Percentiles rank a stretch among this genome's conserved stretches.
phyloP scores from a whole-genome alignment of 2,888 invertebrate genomes.

The Oxycera nigricornis region DNA sequence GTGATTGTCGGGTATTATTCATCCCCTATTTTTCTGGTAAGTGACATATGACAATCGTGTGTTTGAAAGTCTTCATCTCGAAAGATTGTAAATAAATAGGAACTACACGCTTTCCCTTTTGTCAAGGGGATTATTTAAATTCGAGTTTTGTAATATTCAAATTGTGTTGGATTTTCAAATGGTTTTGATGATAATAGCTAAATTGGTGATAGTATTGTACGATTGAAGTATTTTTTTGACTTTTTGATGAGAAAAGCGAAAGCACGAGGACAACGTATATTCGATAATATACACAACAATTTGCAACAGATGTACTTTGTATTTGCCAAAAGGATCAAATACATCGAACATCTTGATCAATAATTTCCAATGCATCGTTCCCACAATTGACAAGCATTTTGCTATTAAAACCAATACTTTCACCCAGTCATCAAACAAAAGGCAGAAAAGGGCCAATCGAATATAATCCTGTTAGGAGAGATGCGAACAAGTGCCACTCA shows the following conservation, averaged over 20 bases:
- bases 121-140: slow-evolving; percentile 49
- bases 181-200: neutral
- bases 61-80: no score
- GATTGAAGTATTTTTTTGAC: neutral
- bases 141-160: slow-evolving; percentile 31
- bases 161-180: neutral
- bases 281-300: neutral
- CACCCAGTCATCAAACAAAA: neutral
- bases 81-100: slow-evolving; percentile 25
- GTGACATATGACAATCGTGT: slow-evolving; percentile 35
- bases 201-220: neutral
- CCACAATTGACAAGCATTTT: neutral
- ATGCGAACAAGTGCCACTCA: slow-evolving; percentile 14
- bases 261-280: neutral
- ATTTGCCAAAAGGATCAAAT: neutral
- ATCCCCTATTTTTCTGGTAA: neutral
- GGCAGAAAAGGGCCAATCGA: neutral
- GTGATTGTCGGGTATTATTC: neutral
- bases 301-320: neutral
- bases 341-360: neutral
- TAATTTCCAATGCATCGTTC: slow-evolving; percentile 14
- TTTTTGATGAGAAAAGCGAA: neutral
- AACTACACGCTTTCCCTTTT: slow-evolving; percentile 34
- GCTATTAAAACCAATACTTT: neutral
- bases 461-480: slow-evolving; percentile 24